phyloP scores from a whole-genome alignment of 2,888 invertebrate species.

The Aradus depressus region DNA sequence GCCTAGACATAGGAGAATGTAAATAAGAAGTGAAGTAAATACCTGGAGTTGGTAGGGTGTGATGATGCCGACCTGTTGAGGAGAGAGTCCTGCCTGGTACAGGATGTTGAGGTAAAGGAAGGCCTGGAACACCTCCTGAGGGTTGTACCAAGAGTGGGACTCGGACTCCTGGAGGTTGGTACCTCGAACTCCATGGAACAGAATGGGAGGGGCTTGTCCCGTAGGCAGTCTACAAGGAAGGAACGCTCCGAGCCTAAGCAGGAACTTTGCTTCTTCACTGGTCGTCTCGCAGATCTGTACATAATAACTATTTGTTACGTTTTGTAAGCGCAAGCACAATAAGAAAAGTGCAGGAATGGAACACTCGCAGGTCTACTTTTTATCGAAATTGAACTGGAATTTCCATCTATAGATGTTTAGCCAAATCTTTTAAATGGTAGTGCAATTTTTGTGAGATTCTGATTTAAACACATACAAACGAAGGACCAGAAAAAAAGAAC shows the following conservation, averaged over 20 bases:
- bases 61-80: constrained; percentile 74
- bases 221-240: constrained; percentile 15
- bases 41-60: constrained; percentile 90
- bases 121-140: constrained; percentile 61
- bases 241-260: constrained; percentile 14
- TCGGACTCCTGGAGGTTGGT: constrained; percentile 22
- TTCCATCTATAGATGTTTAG: no score
- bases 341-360: no score
- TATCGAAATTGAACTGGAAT: no score
- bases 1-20: no score
- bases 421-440: no score
- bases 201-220: constrained; percentile 44
- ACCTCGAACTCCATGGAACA: constrained; percentile 62
- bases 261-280: constrained; percentile 39
- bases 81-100: constrained; percentile 49
- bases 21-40: no score
- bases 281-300: constrained; percentile 36
- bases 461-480: no score
- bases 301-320: no score
- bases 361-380: no score
- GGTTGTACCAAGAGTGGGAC: constrained; percentile 70
- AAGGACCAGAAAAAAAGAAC: no score
- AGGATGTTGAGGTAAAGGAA: constrained; percentile 53
- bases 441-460: no score
- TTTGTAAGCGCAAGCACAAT: no score